Conservation (phyloP, 1,140 invertebrate species). For the Atopsyche davidsoni region DNA sequence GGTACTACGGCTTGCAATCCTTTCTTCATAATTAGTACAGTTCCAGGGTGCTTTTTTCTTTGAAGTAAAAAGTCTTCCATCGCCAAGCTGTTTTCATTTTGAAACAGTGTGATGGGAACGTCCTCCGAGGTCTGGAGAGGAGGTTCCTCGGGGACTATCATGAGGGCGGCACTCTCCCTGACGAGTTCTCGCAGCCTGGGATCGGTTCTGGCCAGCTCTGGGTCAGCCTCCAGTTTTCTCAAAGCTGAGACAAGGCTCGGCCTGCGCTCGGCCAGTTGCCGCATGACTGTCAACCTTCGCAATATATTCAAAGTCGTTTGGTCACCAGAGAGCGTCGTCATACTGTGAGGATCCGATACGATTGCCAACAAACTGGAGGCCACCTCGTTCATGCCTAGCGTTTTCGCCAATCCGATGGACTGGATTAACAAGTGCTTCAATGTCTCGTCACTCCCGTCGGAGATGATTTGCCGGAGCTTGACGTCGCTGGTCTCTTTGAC, state of each 20-base stretch:
- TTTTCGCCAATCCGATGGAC: slow-evolving; percentile 63
- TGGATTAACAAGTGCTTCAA: slow-evolving; percentile 54
- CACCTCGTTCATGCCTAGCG: slow-evolving; percentile 60
- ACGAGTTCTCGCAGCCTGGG: slow-evolving; percentile 62
- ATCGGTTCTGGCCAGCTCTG: slow-evolving; percentile 59
- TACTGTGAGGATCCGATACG: slow-evolving; percentile 55
- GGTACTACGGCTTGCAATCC: slow-evolving; percentile 73
- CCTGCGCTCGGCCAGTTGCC: slow-evolving; percentile 61
- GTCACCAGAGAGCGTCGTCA: slow-evolving; percentile 53
- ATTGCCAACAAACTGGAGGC: slow-evolving; percentile 54
- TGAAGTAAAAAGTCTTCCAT: slow-evolving; percentile 69
- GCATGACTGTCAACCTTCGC: slow-evolving; percentile 64
- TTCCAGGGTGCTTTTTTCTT: slow-evolving; percentile 51
- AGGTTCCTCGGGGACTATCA: slow-evolving; percentile 58
- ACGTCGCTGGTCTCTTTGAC: slow-evolving; percentile 54
- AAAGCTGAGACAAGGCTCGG: slow-evolving; percentile 56
- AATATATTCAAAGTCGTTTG: slow-evolving; percentile 59
- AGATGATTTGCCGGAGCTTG: slow-evolving; percentile 49
- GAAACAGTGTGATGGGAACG: slow-evolving; percentile 58
- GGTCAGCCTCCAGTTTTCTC: slow-evolving; percentile 55
- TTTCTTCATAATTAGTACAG: slow-evolving; percentile 68
- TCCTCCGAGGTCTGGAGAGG: slow-evolving; percentile 58
- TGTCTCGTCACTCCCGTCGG: slow-evolving; percentile 46
- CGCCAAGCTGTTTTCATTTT: slow-evolving; percentile 61
- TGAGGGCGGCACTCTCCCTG: slow-evolving; percentile 62